Percentiles rank a stretch among this genome's conserved stretches.
Conservation (phyloP, 2,113 vertebrate genomes). For the Podarcis cretensis region DNA sequence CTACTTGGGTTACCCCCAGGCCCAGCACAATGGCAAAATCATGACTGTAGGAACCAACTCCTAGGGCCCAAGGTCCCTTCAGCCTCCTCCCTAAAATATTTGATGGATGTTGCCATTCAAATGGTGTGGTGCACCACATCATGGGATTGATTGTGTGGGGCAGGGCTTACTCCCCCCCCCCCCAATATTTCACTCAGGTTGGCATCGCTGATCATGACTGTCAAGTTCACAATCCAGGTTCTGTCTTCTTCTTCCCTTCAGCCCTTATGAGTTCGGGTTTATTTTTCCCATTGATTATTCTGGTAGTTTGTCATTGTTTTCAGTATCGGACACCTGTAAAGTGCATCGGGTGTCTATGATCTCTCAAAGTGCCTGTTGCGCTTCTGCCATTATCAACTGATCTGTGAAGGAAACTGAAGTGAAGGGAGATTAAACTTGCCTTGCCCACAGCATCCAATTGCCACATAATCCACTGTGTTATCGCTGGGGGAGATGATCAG, state of each 20-base stretch:
- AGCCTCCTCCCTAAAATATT: too few species aligned
- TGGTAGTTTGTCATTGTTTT: slow-evolving; percentile 55
- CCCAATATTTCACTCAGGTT: too few species aligned
- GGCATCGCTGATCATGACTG: too few species aligned
- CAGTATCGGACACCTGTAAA: slow-evolving; percentile 60
- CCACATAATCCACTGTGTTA: slow-evolving; percentile 60
- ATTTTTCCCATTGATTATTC: neutral
- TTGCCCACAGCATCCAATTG: slow-evolving; percentile 37
- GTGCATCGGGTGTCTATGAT: slow-evolving; percentile 47
- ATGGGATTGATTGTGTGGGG: too few species aligned
- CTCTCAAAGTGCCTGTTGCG: slow-evolving; percentile 48
- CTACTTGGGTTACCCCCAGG: too few species aligned
- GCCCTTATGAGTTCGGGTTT: neutral
- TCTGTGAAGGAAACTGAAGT: slow-evolving; percentile 58
- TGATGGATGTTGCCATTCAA: too few species aligned
- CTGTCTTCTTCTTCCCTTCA: neutral
- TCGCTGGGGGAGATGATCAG: slow-evolving; percentile 55
- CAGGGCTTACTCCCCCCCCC: too few species aligned
- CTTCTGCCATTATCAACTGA: slow-evolving; percentile 61
- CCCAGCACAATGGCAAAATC: too few species aligned
- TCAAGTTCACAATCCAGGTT: neutral
- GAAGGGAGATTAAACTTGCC: slow-evolving; percentile 65
- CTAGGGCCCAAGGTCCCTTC: too few species aligned
- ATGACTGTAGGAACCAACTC: neutral
- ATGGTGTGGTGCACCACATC: too few species aligned